These are phyloP conservation scores for Danio tinwini DNA, from an alignment of 2,797 vertebrate genomes.

Conservation along the genomic window DNA sequence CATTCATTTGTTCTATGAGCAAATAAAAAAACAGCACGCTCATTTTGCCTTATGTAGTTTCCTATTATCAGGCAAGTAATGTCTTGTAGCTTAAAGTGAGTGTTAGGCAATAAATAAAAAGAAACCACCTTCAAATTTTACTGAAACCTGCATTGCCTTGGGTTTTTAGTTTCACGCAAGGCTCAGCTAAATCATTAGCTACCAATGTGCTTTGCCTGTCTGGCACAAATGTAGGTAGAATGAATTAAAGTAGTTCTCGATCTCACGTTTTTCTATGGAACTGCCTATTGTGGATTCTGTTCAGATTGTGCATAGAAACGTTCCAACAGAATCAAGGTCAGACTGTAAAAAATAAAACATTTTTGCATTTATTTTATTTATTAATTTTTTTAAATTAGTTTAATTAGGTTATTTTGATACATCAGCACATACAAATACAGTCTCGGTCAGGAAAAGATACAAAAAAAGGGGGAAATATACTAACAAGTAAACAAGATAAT, in stretches of 20 bases:
- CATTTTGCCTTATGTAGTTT: constrained; percentile 1
- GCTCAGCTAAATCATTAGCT: neutral
- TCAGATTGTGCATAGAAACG: neutral
- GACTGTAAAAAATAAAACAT: constrained; percentile 8
- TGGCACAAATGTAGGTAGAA: neutral
- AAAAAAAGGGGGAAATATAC: too few species aligned
- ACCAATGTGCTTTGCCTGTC: neutral
- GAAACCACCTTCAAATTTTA: neutral
- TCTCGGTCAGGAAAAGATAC: too few species aligned
- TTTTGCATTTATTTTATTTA: neutral
- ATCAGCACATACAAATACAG: too few species aligned
- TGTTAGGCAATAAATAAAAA: neutral
- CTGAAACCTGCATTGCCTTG: constrained; percentile 40
- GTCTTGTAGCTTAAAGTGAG: neutral
- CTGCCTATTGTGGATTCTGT: neutral
- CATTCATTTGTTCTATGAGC: neutral
- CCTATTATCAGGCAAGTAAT: neutral
- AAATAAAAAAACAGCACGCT: neutral
- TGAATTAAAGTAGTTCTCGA: neutral
- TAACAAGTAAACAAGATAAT: too few species aligned
- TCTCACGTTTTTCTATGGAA: neutral
- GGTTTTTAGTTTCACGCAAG: constrained; percentile 27
- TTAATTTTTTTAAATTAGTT: too few species aligned
- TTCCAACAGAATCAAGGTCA: neutral
- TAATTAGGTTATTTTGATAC: too few species aligned